Base-by-base conservation (phyloP, 2,113 vertebrate genomes). In the Prunella himalayana region DNA sequence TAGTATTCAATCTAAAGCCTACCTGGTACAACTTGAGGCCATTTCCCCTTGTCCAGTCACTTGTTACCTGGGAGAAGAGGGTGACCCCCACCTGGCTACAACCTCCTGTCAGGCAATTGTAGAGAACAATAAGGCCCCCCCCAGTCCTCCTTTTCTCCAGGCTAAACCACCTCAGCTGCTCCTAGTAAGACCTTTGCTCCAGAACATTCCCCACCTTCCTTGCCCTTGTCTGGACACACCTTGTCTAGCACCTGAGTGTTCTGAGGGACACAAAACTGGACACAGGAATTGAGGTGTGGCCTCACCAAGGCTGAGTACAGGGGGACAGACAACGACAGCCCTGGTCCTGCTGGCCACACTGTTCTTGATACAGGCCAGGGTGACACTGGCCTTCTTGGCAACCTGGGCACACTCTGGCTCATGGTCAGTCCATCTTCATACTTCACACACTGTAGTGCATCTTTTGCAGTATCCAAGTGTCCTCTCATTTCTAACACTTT, bases 71-170 rank as follows among this genome's bases (percentile, higher is more conserved):
- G 33, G 33, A 53, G 39, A 80, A 82, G 33, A 53, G 15, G 19
- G 19, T 11, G 5, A 81, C 3, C 10, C 14, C 15, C 59, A 50
- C 7, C 33, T 28, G 12, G 37, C 59, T 65, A 28, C 59, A 72
- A 2, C 3, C 27, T 59, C 27, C n/a, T 53, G 27, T 35, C 39
- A 60, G 45, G 24, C 8, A 60, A 4, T 7, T 30, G 23, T 25
- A 60, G 45, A 60, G n/a, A 60, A 42, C 1, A 0, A 11, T 18
- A 60, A 39, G 22, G 1, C 9, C 3, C 33, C 33, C 17, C 28
- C 5, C 11, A 16, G 0, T 3, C 5, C 9, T 53, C 28, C 39
- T 73, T 21, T 60, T 24, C 9, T 19, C 9, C 77, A 45, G 39
- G 13, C 20, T 35, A 35, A 53, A 60, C n/a, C n/a, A 6, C 13